Conservation (phyloP, 2,888 invertebrate genomes). For the Mesoligia furuncula region DNA sequence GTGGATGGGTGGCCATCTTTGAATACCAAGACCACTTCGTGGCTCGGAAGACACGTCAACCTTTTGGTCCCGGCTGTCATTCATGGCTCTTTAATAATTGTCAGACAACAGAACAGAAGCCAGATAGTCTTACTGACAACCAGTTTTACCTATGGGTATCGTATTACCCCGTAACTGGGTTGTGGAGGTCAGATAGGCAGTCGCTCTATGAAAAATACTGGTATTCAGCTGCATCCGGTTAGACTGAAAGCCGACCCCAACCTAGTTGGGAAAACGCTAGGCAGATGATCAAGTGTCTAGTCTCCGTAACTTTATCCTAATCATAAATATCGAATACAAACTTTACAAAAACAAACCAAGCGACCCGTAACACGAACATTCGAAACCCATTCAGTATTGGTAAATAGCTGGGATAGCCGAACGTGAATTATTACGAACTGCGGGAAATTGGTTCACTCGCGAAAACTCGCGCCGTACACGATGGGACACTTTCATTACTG, state of each 20-base stretch:
- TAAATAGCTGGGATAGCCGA: constrained; percentile 62
- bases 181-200: no score
- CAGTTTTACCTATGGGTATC: neutral
- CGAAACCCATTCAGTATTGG: constrained; percentile 45
- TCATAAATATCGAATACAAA: constrained; percentile 15
- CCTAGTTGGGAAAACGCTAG: neutral
- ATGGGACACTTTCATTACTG: constrained; percentile 87
- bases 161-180: neutral
- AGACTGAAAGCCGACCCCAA: neutral
- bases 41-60: no score
- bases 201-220: no score
- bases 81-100: no score
- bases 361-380: constrained; percentile 35
- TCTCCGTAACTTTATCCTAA: constrained; percentile 17
- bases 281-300: neutral
- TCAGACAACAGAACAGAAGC: no score
- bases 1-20: no score
- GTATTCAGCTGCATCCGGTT: no score
- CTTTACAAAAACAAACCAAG: neutral
- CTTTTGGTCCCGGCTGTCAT: no score
- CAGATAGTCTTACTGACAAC: neutral
- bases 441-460: constrained; percentile 82
- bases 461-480: constrained; percentile 77
- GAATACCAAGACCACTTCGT: no score
- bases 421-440: constrained; percentile 67